Conservation (phyloP, 2,113 vertebrate species). For the Xenopus laevis region DNA sequence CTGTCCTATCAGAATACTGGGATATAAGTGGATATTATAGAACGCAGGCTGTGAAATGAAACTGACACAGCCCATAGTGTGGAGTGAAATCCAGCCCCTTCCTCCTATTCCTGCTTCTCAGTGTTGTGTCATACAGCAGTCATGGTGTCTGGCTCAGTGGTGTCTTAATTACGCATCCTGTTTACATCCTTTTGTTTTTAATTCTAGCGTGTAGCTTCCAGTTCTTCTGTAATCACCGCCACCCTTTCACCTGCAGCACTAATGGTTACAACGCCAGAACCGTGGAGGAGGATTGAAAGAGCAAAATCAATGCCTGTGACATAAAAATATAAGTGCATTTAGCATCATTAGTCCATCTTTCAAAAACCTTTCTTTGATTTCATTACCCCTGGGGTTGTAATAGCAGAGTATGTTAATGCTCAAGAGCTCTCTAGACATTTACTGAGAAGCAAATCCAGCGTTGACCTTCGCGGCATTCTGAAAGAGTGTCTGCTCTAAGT, state of each 20-base stretch:
- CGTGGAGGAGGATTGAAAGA: conserved; percentile 49
- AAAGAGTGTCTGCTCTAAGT: conserved; percentile 46
- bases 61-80: not conserved
- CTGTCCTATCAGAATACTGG: not conserved
- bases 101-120: not conserved
- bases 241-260: conserved; percentile 42
- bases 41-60: not conserved
- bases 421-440: conserved; percentile 43
- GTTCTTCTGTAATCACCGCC: conserved; percentile 50
- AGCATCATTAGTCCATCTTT: conserved; percentile 45
- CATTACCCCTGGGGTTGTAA: conserved; percentile 47
- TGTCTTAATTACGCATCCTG: conserved; percentile 77
- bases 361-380: conserved; percentile 46
- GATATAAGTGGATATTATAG: not conserved
- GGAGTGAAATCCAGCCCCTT: not conserved
- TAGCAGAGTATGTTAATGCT: conserved; percentile 46
- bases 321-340: conserved; percentile 48
- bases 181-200: conserved; percentile 79
- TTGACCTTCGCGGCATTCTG: conserved; percentile 35
- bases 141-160: conserved; percentile 68
- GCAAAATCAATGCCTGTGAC: conserved; percentile 49
- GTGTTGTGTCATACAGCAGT: conserved; percentile 61
- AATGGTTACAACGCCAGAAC: conserved; percentile 35
- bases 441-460: conserved; percentile 47
- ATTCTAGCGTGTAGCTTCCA: conserved; percentile 65